Evolutionary conservation across 92 coral and sea anemone genomes (phyloP).

Genomic region (Bergia puertoricense): DNA sequence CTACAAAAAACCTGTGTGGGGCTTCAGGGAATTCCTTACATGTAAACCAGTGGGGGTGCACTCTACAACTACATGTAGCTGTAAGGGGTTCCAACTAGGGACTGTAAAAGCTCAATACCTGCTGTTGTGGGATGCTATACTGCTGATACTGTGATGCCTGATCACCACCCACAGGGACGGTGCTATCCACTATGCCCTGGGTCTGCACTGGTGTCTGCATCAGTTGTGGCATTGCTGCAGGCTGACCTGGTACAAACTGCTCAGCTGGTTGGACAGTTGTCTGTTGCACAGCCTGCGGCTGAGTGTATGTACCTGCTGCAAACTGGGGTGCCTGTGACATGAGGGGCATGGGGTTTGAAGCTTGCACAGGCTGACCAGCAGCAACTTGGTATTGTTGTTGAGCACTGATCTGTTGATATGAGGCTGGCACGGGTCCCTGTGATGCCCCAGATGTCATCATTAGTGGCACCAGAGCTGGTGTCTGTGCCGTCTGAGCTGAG

Average conservation of each 20-base stretch:
- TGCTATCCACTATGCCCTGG: slow-evolving; percentile 22
- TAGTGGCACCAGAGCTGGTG: slow-evolving; percentile 19
- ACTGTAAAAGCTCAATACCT: slow-evolving; percentile 5
- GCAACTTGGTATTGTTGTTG: slow-evolving; percentile 26
- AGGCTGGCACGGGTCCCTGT: neutral
- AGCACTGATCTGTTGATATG: neutral
- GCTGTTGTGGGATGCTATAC: slow-evolving; percentile 11
- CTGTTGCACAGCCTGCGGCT: slow-evolving; percentile 32
- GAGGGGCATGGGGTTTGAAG: slow-evolving; percentile 12
- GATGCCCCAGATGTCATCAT: slow-evolving; percentile 37
- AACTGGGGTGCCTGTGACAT: slow-evolving; percentile 39
- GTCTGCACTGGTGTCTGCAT: slow-evolving; percentile 31
- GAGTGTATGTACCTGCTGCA: slow-evolving; percentile 18
- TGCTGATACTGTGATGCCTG: slow-evolving; percentile 30
- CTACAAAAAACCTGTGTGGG: too few species aligned
- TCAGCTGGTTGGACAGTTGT: slow-evolving; percentile 26
- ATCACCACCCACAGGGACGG: neutral
- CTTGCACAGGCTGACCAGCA: slow-evolving; percentile 28
- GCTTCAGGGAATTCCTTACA: too few species aligned
- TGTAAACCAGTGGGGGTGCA: too few species aligned
- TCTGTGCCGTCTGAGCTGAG: slow-evolving; percentile 18
- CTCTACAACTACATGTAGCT: too few species aligned
- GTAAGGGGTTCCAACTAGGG: too few species aligned
- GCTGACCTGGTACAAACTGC: slow-evolving; percentile 14
- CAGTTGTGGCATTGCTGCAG: neutral